Base-by-base conservation (phyloP, 1,140 invertebrate species). In the Ips nitidus region DNA sequence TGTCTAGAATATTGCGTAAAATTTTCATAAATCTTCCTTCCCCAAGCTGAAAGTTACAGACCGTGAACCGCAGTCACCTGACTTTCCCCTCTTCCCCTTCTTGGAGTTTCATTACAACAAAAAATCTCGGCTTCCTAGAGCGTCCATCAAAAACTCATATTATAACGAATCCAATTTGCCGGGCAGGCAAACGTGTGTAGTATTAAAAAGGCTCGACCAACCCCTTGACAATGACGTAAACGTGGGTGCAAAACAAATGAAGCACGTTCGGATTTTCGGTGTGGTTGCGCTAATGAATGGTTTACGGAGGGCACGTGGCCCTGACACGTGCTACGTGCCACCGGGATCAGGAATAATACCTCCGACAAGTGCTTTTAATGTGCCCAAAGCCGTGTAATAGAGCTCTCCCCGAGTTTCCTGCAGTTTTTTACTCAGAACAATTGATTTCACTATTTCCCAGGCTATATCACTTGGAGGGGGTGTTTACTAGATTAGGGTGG, bases 201-300 rank as follows among this genome's bases (percentile, higher is more conserved):
- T 66, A 71, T 62, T 66, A 73, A 69, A 73, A 65, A 56, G 60
- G 62, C 69, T 41, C 61, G n/a, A 59, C 22, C 65, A 60, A 52
- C 42, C 53, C 65, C 66, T 71, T 68, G 69, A 73, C 71, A 68
- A 64, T 63, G 53, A 55, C 55, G 52, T 57, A 61, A 22, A 68
- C 57, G 65, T 63, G 61, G 59, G 60, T 52, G 52, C 57, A 66
- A 65, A 65, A 64, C 63, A 70, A 66, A 73, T 61, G 57, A 63
- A 66, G 61, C 64, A 63, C 59, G 74, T 71, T 71, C 72, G 74
- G 74, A 75, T 77, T 76, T 79, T 79, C 77, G 69, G 77, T 79
- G 77, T 74, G 78, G 78, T 79, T 78, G 78, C 78, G 73, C 76
- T 79, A 79, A 79, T 79, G 78, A 79, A 79, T 77, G 74, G 78